These are phyloP conservation scores for Lasiommata megera DNA, from an alignment of 2,888 invertebrate genomes.

Conservation along the genomic window DNA sequence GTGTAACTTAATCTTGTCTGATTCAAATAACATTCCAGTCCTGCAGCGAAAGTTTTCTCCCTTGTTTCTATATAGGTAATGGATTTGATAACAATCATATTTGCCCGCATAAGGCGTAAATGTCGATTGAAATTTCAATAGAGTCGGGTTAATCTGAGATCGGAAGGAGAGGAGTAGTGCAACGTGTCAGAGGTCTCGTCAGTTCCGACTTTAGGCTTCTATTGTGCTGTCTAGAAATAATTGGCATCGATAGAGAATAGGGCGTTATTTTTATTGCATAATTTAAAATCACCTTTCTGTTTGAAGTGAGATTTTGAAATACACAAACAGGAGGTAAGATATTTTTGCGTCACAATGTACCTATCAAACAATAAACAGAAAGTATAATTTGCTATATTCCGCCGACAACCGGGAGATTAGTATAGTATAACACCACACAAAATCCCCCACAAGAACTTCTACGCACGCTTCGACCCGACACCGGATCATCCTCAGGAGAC, in stretches of 20 bases:
- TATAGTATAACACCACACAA: too few species aligned
- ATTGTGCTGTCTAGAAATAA: constrained; percentile 20
- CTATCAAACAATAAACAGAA: too few species aligned
- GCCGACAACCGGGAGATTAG: too few species aligned
- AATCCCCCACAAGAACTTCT: too few species aligned
- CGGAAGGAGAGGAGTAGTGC: background rate
- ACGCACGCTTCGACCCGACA: too few species aligned
- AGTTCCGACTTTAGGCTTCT: constrained; percentile 10
- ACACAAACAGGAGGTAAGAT: too few species aligned
- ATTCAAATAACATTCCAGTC: background rate
- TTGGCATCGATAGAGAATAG: constrained; percentile 1
- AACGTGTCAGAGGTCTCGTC: constrained; percentile 15
- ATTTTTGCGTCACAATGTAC: too few species aligned
- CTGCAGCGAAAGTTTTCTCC: background rate
- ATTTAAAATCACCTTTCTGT: background rate
- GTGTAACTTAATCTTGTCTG: too few species aligned
- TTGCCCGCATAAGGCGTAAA: constrained; percentile 9
- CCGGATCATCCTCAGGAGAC: too few species aligned
- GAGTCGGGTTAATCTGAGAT: constrained; percentile 17
- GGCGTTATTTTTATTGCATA: constrained; percentile 11
- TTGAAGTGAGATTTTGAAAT: too few species aligned
- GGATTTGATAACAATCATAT: background rate
- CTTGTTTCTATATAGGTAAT: background rate
- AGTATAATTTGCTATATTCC: too few species aligned
- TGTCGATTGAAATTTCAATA: constrained; percentile 27